A percentile compares a stretch with the other conserved stretches of the same genome.
Conservation (phyloP, 2,113 vertebrate species). For the Machaerirhynchus nigripectus region DNA sequence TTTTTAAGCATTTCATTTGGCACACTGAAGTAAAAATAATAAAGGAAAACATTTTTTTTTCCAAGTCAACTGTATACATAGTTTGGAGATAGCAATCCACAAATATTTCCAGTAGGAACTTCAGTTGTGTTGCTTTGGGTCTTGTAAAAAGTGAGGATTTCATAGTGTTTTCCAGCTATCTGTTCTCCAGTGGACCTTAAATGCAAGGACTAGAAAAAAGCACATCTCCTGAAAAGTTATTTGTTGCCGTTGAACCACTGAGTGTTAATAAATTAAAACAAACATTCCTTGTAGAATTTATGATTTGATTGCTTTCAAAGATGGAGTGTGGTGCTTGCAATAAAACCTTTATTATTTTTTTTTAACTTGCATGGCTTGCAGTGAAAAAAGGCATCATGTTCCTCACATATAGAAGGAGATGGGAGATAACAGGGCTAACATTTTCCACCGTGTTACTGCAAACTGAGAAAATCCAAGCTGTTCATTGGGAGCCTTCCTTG, state of each 20-base stretch:
- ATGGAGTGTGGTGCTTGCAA: neutral
- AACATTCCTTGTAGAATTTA: neutral
- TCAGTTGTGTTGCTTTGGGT: neutral
- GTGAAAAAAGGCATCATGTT: neutral
- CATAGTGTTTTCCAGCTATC: neutral
- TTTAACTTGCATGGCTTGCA: neutral
- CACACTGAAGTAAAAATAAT: neutral
- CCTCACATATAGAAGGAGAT: neutral
- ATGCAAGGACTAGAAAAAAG: neutral
- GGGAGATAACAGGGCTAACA: neutral
- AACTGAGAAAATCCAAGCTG: neutral
- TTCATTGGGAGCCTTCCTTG: neutral
- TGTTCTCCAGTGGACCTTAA: neutral
- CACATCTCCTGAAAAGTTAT: neutral
- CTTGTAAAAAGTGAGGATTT: conserved; percentile 19
- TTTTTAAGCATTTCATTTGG: neutral
- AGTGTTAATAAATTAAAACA: neutral
- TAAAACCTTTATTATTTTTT: neutral
- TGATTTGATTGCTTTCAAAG: neutral
- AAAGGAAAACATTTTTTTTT: neutral
- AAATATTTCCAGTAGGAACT: neutral
- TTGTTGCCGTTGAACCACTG: neutral
- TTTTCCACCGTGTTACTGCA: neutral
- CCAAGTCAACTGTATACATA: neutral
- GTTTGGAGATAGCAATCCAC: neutral